Percentiles rank a stretch among this genome's conserved stretches.
Conservation (phyloP, 2,113 vertebrate species). For the Sprattus sprattus region DNA sequence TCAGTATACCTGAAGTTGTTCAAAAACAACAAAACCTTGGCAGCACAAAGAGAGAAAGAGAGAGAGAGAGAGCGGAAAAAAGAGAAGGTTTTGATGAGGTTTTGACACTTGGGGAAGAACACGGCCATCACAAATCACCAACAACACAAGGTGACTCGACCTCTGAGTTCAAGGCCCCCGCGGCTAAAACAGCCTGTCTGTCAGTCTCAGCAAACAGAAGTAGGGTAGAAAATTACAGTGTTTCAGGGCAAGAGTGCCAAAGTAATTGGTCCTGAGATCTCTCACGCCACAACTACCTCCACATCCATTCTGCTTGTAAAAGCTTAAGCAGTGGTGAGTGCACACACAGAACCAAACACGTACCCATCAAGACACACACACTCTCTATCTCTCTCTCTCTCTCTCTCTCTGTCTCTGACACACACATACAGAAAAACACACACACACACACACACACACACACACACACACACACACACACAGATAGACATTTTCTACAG, state of each 20-base stretch:
- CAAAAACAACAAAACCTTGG: background rate
- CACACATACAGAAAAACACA: background rate
- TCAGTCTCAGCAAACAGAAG: slow-evolving; percentile 34
- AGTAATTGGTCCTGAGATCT: slow-evolving; percentile 35
- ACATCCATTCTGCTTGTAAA: background rate
- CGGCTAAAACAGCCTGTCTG: slow-evolving; percentile 17
- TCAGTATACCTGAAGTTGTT: background rate
- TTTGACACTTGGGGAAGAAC: slow-evolving; percentile 3
- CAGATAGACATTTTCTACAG: background rate
- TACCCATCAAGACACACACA: background rate
- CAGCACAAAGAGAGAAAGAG: background rate
- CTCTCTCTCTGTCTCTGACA: background rate
- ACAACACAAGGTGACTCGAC: background rate
- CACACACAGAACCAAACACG: background rate
- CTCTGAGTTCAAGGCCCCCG: background rate
- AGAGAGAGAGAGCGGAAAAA: background rate
- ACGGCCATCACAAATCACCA: background rate
- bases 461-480: background rate
- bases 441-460: slow-evolving; percentile 10
- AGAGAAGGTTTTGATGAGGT: background rate
- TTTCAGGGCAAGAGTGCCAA: slow-evolving; percentile 36
- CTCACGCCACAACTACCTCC: background rate
- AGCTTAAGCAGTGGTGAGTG: background rate
- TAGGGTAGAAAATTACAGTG: slow-evolving; percentile 40
- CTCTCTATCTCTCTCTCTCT: background rate